A percentile compares a stretch with the other conserved stretches of the same genome.
Evolutionary conservation across 2,797 vertebrate species (phyloP).

Genomic region (Phalloptychus januarius): DNA sequence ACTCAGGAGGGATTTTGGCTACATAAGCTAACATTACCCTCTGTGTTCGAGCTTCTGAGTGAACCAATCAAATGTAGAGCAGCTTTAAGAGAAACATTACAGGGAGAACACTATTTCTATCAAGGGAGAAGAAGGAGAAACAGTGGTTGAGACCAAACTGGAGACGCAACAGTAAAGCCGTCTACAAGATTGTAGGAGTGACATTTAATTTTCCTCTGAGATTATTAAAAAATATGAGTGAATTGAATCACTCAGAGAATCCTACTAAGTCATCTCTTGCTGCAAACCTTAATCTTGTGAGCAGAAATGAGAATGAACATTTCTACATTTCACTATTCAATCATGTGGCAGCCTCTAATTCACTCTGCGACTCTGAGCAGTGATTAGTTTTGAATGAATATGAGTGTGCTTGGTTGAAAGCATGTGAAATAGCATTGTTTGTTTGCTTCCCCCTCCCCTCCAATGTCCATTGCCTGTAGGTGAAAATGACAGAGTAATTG

Average conservation of each 20-base stretch:
- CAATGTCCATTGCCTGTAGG: background rate
- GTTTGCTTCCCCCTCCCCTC: background rate
- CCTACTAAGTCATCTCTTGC: conserved; percentile 28
- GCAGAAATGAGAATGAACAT: conserved; percentile 3
- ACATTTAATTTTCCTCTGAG: background rate
- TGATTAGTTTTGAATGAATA: conserved; percentile 40
- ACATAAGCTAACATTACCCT: background rate
- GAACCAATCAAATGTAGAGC: background rate
- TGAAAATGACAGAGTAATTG: conserved; percentile 48
- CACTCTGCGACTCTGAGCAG: conserved; percentile 11
- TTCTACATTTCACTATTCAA: background rate
- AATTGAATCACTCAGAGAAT: conserved; percentile 7
- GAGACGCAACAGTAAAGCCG: background rate
- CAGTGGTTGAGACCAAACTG: no score
- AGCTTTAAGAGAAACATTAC: conserved; percentile 19
- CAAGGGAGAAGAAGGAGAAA: background rate
- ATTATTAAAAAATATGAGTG: background rate
- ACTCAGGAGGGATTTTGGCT: background rate
- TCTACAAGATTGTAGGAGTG: background rate
- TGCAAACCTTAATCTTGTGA: conserved; percentile 24
- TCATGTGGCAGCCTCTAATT: conserved; percentile 33
- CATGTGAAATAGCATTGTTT: background rate
- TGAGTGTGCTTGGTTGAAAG: conserved; percentile 1
- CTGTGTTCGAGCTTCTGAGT: no score
- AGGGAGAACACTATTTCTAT: background rate